Conservation (phyloP, 2,888 invertebrate species). For the Schrankia costaestrigalis region DNA sequence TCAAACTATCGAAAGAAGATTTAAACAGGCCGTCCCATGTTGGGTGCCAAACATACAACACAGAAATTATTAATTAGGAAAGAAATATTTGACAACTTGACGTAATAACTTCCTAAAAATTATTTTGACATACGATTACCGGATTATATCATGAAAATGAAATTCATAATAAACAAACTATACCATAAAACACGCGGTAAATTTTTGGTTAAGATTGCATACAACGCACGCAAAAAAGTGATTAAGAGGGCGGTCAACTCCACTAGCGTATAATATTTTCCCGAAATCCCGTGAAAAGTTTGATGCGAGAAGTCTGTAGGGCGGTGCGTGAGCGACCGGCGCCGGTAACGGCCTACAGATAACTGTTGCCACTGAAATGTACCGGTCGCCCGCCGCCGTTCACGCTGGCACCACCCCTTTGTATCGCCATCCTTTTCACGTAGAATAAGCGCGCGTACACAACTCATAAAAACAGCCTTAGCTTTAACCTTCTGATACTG, state of each 20-base stretch:
- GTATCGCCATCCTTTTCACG: constrained; percentile 56
- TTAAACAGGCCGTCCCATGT: constrained; percentile 27
- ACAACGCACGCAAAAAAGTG: constrained; percentile 69
- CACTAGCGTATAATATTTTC: constrained; percentile 52
- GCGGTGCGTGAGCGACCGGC: constrained; percentile 44
- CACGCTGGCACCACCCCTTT: constrained; percentile 55
- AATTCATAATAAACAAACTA: constrained; percentile 35
- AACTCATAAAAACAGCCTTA: constrained; percentile 50
- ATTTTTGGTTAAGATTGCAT: constrained; percentile 54
- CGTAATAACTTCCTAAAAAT: constrained; percentile 15
- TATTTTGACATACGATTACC: constrained; percentile 13
- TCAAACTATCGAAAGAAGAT: constrained; percentile 1
- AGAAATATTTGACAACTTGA: constrained; percentile 13
- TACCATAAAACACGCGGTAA: constrained; percentile 55
- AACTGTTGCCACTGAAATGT: constrained; percentile 62
- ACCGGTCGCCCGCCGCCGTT: constrained; percentile 35
- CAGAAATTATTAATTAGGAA: constrained; percentile 7
- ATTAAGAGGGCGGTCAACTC: constrained; percentile 61
- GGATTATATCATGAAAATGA: constrained; percentile 17
- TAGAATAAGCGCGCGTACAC: constrained; percentile 36
- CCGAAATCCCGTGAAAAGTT: constrained; percentile 74
- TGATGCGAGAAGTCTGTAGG: constrained; percentile 38
- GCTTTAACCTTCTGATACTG: constrained; percentile 51
- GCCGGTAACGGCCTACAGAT: constrained; percentile 40
- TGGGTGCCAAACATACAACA: constrained; percentile 39